phyloP scores from a whole-genome alignment of 1,140 invertebrate species.

The Monochamus saltuarius region DNA sequence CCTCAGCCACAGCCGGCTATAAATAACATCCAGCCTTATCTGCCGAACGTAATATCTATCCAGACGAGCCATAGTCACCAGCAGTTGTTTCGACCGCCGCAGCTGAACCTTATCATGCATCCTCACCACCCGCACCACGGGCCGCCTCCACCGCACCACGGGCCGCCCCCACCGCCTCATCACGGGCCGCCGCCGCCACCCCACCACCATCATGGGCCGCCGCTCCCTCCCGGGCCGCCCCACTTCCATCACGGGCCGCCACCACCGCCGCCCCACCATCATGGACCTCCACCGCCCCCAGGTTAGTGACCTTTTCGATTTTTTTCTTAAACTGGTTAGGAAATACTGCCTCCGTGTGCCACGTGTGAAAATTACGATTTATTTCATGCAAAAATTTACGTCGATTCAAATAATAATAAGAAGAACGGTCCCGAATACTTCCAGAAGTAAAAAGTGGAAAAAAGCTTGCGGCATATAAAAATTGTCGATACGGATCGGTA shows the following conservation, averaged over 20 bases:
- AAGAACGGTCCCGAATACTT: too few relatives aligned
- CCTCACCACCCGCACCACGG: slow-evolving; percentile 17
- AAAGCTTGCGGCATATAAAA: too few relatives aligned
- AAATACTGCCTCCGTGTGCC: too few relatives aligned
- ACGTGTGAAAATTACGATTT: too few relatives aligned
- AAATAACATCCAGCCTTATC: slow-evolving; percentile 41
- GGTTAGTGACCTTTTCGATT: too few relatives aligned
- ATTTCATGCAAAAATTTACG: too few relatives aligned
- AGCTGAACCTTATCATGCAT: slow-evolving; percentile 22
- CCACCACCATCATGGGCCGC: not conserved
- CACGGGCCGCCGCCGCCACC: slow-evolving; percentile 10
- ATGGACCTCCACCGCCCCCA: too few relatives aligned
- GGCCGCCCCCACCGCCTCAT: slow-evolving; percentile 3
- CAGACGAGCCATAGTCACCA: not conserved
- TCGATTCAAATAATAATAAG: too few relatives aligned
- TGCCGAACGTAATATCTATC: slow-evolving; percentile 1
- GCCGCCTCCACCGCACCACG: slow-evolving; percentile 17
- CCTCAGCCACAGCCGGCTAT: slow-evolving; percentile 25
- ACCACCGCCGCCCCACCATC: not conserved
- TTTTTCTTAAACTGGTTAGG: too few relatives aligned
- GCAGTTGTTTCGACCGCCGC: not conserved
- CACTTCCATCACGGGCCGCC: slow-evolving; percentile 5
- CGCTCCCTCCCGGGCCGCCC: slow-evolving; percentile 1
- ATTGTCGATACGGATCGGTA: too few relatives aligned
- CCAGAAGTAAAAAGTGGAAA: too few relatives aligned